These are phyloP conservation scores for Trematocara stigmaticum DNA, from an alignment of 2,113 vertebrate genomes.

Conservation along the genomic window DNA sequence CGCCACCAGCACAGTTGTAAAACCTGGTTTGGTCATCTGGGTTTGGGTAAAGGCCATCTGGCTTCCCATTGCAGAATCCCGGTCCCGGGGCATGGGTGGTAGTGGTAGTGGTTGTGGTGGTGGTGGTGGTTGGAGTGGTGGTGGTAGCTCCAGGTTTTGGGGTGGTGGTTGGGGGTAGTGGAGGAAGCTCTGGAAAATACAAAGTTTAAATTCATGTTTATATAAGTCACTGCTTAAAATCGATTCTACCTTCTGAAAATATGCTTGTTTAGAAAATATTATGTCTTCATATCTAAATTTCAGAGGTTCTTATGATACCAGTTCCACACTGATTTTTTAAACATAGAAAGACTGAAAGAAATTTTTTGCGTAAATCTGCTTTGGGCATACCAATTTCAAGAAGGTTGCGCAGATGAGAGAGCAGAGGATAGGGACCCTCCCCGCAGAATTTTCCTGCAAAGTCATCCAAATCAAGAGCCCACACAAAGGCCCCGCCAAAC, in stretches of 20 bases:
- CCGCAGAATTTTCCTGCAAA: not conserved
- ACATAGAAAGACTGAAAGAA: not conserved
- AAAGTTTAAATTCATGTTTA: not conserved
- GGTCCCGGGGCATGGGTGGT: conserved; percentile 43
- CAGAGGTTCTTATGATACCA: not conserved
- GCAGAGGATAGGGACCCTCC: not conserved
- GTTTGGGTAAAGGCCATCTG: conserved; percentile 66
- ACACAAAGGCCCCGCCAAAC: conserved; percentile 72
- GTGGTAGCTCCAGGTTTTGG: conserved; percentile 33
- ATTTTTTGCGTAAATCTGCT: not conserved
- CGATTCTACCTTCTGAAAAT: not conserved
- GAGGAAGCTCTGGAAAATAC: conserved; percentile 34
- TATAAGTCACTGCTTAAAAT: not conserved
- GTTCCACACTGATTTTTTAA: not conserved
- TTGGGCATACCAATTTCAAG: not conserved
- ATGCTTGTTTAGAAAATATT: not conserved
- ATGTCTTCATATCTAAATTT: not conserved
- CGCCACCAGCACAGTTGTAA: conserved; percentile 60
- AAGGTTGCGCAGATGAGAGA: not conserved
- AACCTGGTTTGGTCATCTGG: conserved; percentile 43
- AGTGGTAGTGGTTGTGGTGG: conserved; percentile 7
- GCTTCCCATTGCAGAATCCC: conserved; percentile 69
- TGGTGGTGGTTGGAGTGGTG: conserved; percentile 13
- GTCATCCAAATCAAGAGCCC: conserved; percentile 8
- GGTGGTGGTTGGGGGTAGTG: conserved; percentile 52